These are phyloP conservation scores for Trididemnum clinides DNA, from an alignment of 23 tunicate genomes.

Conservation along the genomic window DNA sequence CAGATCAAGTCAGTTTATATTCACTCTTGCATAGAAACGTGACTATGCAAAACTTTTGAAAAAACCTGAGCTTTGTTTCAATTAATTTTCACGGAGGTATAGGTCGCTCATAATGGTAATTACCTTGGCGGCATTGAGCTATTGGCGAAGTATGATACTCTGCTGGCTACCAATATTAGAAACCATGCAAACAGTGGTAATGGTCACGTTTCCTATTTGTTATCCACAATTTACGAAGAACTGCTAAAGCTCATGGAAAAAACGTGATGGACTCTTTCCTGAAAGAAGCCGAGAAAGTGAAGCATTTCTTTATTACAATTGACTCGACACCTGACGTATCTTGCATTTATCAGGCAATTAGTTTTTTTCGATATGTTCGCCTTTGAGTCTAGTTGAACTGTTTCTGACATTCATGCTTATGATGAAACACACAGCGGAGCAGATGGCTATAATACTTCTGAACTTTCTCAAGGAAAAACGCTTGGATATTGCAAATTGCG, in stretches of 20 bases:
- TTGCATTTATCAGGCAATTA: constrained; percentile 12
- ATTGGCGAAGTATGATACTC: constrained; percentile 15
- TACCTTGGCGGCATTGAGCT: constrained; percentile 27
- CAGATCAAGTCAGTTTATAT: no score
- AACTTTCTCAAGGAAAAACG: not conserved
- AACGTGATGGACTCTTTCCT: not conserved
- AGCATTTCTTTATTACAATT: not conserved
- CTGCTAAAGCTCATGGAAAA: not conserved
- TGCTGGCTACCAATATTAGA: constrained; percentile 19
- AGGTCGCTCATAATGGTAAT: constrained; percentile 10
- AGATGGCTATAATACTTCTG: constrained; percentile 10
- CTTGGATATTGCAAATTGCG: not conserved
- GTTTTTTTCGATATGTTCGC: not conserved
- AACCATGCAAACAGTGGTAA: not conserved
- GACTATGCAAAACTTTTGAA: no score
- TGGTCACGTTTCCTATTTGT: constrained; percentile 39
- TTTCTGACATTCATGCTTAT: constrained; percentile 26
- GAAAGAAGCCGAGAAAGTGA: not conserved
- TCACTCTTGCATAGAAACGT: no score
- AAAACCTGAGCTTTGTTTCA: not conserved
- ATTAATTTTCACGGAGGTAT: not conserved
- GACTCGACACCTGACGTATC: constrained; percentile 40
- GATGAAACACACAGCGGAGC: not conserved
- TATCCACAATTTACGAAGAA: constrained; percentile 37
- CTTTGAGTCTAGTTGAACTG: constrained; percentile 22